These are phyloP conservation scores for Pseudopleuronectes americanus DNA, from an alignment of 2,797 vertebrate species.

Conservation along the genomic window DNA sequence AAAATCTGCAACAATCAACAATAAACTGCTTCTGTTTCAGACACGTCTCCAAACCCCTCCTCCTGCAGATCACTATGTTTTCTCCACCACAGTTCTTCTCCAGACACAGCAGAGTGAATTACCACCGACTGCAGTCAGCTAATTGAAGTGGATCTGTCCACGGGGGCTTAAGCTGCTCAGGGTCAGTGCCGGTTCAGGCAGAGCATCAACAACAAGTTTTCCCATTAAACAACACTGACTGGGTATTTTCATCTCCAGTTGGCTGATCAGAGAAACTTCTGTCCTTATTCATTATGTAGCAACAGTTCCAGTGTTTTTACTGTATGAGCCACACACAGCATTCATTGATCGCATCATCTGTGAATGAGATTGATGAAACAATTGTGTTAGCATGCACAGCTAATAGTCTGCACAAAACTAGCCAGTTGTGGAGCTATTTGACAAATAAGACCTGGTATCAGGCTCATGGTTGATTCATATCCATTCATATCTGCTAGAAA, in stretches of 20 bases:
- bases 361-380: conserved; percentile 34
- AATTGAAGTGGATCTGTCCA: conserved; percentile 51
- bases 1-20: conserved; percentile 21
- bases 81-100: conserved; percentile 2
- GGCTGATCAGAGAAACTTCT: conserved; percentile 16
- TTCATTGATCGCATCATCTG: conserved; percentile 35
- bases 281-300: conserved; percentile 35
- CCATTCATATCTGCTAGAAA: conserved; percentile 1
- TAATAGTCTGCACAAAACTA: conserved; percentile 36
- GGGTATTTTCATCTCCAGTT: conserved; percentile 36
- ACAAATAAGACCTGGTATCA: conserved; percentile 9
- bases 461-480: conserved; percentile 9
- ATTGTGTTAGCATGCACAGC: conserved; percentile 15
- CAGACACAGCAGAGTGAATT: conserved; percentile 46
- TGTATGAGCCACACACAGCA: conserved; percentile 18
- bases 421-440: conserved; percentile 10
- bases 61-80: neutral
- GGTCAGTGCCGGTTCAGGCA: conserved; percentile 39
- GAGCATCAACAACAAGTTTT: conserved; percentile 27
- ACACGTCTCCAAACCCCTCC: neutral
- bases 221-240: conserved; percentile 41
- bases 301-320: conserved; percentile 27
- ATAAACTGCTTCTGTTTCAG: conserved; percentile 6
- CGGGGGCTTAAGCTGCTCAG: conserved; percentile 33
- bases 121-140: conserved; percentile 53